These are phyloP conservation scores for Rotaria magnacalcarata DNA, from an alignment of 2,888 invertebrate species.

Conservation along the genomic window DNA sequence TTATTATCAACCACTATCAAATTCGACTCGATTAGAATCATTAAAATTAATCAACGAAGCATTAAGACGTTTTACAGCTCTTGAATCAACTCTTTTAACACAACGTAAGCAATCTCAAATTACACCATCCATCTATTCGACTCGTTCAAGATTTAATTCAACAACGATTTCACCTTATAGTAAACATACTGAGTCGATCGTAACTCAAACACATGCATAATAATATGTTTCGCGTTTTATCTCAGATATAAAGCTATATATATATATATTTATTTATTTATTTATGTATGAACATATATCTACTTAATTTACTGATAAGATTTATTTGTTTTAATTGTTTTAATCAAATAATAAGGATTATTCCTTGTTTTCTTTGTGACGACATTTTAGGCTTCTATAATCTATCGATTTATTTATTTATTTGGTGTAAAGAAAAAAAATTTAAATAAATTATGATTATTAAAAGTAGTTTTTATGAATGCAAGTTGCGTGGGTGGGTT, in stretches of 20 bases:
- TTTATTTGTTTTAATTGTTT: background rate
- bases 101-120: conserved; percentile 13
- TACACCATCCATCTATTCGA: background rate
- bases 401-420: background rate
- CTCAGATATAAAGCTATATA: background rate
- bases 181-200: background rate
- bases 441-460: background rate
- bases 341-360: background rate
- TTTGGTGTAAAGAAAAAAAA: background rate
- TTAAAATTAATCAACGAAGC: conserved; percentile 22
- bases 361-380: background rate
- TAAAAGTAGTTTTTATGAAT: background rate
- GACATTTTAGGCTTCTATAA: too few species aligned
- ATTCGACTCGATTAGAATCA: background rate
- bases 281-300: background rate
- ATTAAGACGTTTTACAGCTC: background rate
- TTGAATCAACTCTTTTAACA: background rate
- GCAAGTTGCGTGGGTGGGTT: background rate
- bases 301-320: background rate
- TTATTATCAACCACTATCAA: background rate
- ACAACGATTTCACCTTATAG: background rate
- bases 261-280: background rate
- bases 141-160: conserved; percentile 13
- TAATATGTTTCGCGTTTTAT: background rate
- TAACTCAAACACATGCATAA: background rate